Evolutionary conservation across 1,140 invertebrate genomes (phyloP).

Genomic region (Sminthurinus signatus): DNA sequence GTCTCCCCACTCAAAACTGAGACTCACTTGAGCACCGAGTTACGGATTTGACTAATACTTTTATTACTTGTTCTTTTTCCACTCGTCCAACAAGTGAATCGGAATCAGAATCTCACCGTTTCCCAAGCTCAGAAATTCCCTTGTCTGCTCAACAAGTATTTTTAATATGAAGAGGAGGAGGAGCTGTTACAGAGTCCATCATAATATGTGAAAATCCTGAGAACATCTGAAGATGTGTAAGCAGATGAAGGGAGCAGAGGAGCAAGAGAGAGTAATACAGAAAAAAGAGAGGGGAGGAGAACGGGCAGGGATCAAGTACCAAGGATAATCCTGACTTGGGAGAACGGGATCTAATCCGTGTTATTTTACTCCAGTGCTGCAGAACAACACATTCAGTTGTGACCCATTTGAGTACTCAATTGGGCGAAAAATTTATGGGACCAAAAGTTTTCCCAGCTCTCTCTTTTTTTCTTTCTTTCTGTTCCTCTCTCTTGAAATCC

Average conservation of each 20-base stretch:
- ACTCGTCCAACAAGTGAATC: no score
- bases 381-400: conserved; percentile 10
- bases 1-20: not conserved
- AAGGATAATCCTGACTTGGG: conserved; percentile 4
- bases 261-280: no score
- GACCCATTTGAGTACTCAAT: conserved; percentile 26
- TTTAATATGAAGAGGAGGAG: not conserved
- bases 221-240: no score
- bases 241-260: no score
- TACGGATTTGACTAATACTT: not conserved
- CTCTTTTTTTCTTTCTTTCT: not conserved
- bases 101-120: no score
- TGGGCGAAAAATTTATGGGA: conserved; percentile 22
- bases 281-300: not conserved
- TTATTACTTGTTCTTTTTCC: not conserved
- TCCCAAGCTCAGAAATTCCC: no score
- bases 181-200: not conserved
- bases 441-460: not conserved
- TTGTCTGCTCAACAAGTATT: no score
- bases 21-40: not conserved
- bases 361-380: not conserved
- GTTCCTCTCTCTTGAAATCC: not conserved
- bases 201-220: not conserved
- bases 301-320: not conserved
- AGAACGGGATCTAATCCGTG: conserved; percentile 7